Base-by-base conservation (phyloP, 2,888 invertebrate genomes). In the Acanthococcus lagerstroemiae region DNA sequence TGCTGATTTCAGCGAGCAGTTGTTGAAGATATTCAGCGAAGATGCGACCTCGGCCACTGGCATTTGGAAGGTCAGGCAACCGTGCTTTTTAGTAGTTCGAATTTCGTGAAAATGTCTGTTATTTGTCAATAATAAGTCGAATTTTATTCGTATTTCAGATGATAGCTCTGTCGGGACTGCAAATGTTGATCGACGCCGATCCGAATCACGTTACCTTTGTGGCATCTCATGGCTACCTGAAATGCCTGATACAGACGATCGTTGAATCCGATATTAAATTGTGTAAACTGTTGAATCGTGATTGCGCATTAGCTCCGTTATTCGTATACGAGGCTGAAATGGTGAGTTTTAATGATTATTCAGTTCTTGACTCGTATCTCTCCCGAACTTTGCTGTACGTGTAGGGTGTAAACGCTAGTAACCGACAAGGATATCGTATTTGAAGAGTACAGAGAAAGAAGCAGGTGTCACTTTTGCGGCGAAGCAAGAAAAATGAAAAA, bases 301-400 rank as follows among this genome's bases (percentile, higher is more conserved):
- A 86, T 0, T 82, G 82, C 56, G 84, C 84, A 2, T 79, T 93
- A 50, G 83, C 87, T 66, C 84, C 86, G 0, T 77, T 94, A 0
- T 94, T 90, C 78, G 83, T 92, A 17, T 94, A 90, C 77, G 89
- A 91, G 75, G 87, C 91, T 0, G 90, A 90, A 78, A 86, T 94
- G 85, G 80, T 79, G 69, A 69, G 70, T 60, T 26, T 4, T 17
- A n/a, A n/a, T n/a, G n/a, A n/a, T n/a, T n/a, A n/a, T n/a, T n/a
- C n/a, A n/a, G n/a, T n/a, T n/a, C n/a, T n/a, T n/a, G n/a, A n/a
- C n/a, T n/a, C n/a, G n/a, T n/a, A n/a, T n/a, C n/a, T n/a, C n/a
- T n/a, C n/a, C n/a, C n/a, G n/a, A n/a, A n/a, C n/a, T n/a, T n/a
- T n/a, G n/a, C n/a, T n/a, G n/a, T n/a, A n/a, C n/a, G n/a, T n/a